Percentiles rank a stretch among this genome's conserved stretches.
Conservation (phyloP, 2,888 invertebrate genomes). For the Saturnia japonica region DNA sequence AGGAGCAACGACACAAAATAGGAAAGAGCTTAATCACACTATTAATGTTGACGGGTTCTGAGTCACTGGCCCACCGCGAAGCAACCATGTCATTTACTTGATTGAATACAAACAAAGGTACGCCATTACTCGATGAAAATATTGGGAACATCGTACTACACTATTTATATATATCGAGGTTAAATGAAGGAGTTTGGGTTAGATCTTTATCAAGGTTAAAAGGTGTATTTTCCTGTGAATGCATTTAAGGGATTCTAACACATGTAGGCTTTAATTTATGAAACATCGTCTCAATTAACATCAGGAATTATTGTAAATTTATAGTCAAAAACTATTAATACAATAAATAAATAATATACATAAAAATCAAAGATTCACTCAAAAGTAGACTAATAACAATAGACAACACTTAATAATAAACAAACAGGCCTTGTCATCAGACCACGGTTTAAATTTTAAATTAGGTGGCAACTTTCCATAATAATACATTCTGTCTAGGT, state of each 20-base stretch:
- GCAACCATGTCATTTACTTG: constrained; percentile 20
- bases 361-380: background rate
- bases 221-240: background rate
- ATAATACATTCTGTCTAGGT: background rate
- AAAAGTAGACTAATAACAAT: background rate
- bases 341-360: background rate
- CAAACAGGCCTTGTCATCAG: background rate
- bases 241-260: no score
- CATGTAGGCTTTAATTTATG: no score
- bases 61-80: constrained; percentile 9
- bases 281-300: no score
- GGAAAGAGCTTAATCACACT: constrained; percentile 22
- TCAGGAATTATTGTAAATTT: no score
- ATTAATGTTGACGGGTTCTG: constrained; percentile 11
- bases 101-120: constrained; percentile 22
- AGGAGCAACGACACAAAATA: constrained; percentile 16
- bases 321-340: background rate
- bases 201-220: background rate
- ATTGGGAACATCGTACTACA: background rate
- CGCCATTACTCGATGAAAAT: constrained; percentile 6
- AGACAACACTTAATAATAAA: background rate
- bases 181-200: background rate
- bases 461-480: background rate
- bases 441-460: background rate
- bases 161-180: background rate